Base-by-base conservation (phyloP, 2,888 invertebrate genomes). In the Epistrophella euchroma region DNA sequence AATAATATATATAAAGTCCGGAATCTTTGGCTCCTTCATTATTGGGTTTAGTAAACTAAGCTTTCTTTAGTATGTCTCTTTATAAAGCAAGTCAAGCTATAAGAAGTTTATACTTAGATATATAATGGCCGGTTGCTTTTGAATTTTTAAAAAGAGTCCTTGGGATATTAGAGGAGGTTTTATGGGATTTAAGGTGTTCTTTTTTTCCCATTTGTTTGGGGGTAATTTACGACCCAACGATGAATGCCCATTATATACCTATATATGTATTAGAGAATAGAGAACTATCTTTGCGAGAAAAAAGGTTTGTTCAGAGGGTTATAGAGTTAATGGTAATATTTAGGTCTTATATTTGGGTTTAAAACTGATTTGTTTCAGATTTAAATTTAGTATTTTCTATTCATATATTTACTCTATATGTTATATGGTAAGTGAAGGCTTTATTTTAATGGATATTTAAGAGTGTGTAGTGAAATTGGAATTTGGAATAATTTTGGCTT, bases 1-100 rank as follows among this genome's bases (percentile, higher is more conserved):
- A 50, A 58, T 68, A 50, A 58, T 68, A 52, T 22, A 50, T 22
- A 22, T 50, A 32, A 60, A 75, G 58, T 75, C 55, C 74, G 68
- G 80, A 68, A 62, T 64, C 66, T 62, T 32, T 45, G 7, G 15
- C 60, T 60, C 37, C 37, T 40, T 60, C 15, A 60, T 60, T 60
- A 60, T 60, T 60, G 45, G 25, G 52, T 35, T 52, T 32, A 45
- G 68, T 37, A 68, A 52, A 68, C 50, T 68, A 52, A 37, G 45
- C 64, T 45, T n/a, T 50, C 32, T 50, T 50, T 35, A 35, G 22
- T 13, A n/a, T 19, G 22, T 15, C 9, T 55, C 2, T 28, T 0
- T 55, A 55, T 6, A 66, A 47, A 52, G n/a, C 22, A 50, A 68
- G 37, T 52, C 37, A 25, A 22, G 37, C 37, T 35, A n/a, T n/a